A percentile compares a stretch with the other conserved stretches of the same genome.
Conservation (phyloP, 2,888 invertebrate species). For the Cerastoderma edule region DNA sequence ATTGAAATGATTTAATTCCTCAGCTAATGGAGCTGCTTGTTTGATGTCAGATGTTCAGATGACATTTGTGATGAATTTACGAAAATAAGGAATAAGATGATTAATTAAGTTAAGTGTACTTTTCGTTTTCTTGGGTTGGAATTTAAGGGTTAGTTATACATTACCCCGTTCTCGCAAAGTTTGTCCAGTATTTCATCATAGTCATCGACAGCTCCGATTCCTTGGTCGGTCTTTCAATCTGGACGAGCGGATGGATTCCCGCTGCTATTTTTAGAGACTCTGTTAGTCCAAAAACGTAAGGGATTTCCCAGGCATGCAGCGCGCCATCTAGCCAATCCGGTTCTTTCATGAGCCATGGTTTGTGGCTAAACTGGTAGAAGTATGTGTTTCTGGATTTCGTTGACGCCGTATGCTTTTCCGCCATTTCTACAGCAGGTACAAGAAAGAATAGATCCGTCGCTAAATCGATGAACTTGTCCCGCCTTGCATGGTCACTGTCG, state of each 20-base stretch:
- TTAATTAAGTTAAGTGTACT: neutral
- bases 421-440: conserved; percentile 90
- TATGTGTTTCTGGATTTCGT: conserved; percentile 86
- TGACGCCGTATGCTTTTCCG: conserved; percentile 21
- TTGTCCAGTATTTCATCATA: conserved; percentile 97
- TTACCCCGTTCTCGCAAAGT: conserved; percentile 97
- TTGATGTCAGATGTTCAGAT: no score
- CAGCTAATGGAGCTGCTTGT: no score
- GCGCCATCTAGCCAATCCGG: conserved; percentile 76
- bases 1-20: no score
- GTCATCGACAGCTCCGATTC: conserved; percentile 92
- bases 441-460: conserved; percentile 98
- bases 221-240: conserved; percentile 89
- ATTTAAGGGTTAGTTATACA: neutral
- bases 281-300: conserved; percentile 75
- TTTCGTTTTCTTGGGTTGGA: no score
- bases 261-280: conserved; percentile 38
- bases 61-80: no score
- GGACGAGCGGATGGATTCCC: conserved; percentile 81
- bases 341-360: conserved; percentile 63
- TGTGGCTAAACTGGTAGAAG: conserved; percentile 65
- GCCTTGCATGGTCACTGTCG: conserved; percentile 88
- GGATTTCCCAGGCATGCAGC: conserved; percentile 78
- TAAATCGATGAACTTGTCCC: conserved; percentile 94
- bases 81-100: no score